Evolutionary conservation across 1,140 invertebrate genomes (phyloP).

Genomic region (Drosophila biarmipes): DNA sequence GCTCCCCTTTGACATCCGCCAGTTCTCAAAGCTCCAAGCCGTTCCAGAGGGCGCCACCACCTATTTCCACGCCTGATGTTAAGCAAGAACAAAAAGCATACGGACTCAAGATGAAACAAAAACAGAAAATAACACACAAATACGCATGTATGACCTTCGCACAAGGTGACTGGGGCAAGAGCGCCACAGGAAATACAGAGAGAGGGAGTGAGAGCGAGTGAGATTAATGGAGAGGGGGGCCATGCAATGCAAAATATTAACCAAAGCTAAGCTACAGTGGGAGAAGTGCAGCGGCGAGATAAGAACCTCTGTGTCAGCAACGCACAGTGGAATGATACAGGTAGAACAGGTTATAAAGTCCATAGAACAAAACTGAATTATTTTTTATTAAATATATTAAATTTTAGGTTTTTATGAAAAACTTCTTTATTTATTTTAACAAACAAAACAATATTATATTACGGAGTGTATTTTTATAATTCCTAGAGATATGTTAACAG

Average conservation of each 20-base stretch:
- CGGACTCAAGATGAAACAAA: constrained; percentile 19
- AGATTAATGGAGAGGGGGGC: constrained; percentile 1
- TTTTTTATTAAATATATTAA: too few relatives aligned
- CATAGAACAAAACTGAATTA: too few relatives aligned
- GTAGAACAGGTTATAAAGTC: too few relatives aligned
- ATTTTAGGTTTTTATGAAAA: too few relatives aligned
- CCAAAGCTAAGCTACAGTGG: constrained; percentile 16
- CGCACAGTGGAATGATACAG: background rate
- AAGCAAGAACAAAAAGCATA: constrained; percentile 48
- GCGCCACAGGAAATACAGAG: background rate
- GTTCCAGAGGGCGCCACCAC: constrained; percentile 22
- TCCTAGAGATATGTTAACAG: too few relatives aligned
- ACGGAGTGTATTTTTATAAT: too few relatives aligned
- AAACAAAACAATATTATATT: too few relatives aligned
- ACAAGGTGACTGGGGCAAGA: constrained; percentile 86
- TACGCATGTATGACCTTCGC: constrained; percentile 86
- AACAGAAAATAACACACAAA: constrained; percentile 64
- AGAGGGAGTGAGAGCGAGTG: background rate
- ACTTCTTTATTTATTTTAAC: too few relatives aligned
- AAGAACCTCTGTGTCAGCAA: constrained; percentile 21
- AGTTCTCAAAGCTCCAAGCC: constrained; percentile 4
- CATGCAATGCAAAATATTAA: constrained; percentile 8
- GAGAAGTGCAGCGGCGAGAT: constrained; percentile 14
- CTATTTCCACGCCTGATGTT: background rate
- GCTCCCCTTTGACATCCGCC: constrained; percentile 3